phyloP scores from a whole-genome alignment of 2,113 vertebrate genomes.

The Poicephalus meyeri region DNA sequence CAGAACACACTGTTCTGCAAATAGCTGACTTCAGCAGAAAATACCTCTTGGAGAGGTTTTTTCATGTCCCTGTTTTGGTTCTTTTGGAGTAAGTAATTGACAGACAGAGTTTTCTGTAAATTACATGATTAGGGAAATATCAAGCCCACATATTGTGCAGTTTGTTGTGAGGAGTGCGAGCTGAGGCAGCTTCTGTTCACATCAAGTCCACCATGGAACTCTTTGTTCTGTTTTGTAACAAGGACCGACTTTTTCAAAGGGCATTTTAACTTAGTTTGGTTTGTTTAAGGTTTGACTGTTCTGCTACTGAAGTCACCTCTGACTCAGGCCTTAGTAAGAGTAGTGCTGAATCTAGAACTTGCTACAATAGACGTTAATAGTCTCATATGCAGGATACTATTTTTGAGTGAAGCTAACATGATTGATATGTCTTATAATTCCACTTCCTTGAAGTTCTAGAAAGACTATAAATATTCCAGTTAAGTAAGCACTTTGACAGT shows the following conservation, averaged over 20 bases:
- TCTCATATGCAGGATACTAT: neutral
- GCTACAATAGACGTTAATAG: neutral
- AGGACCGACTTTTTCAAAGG: neutral
- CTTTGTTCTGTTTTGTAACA: neutral
- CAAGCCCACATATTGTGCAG: slow-evolving; percentile 24
- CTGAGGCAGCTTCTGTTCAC: neutral
- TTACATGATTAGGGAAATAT: slow-evolving; percentile 48
- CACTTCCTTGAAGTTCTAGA: neutral
- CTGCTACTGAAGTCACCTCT: neutral
- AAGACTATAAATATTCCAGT: neutral
- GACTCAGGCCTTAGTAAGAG: neutral
- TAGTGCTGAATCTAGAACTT: neutral
- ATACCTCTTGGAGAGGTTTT: slow-evolving; percentile 18
- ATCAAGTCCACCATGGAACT: neutral
- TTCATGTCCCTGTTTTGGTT: neutral
- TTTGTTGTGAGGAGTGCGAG: slow-evolving; percentile 19
- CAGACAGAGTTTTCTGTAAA: neutral
- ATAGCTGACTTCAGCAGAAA: slow-evolving; percentile 57
- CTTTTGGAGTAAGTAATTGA: slow-evolving; percentile 54
- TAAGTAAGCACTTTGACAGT: slow-evolving; percentile 10
- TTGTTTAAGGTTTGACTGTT: neutral
- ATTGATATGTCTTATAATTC: neutral
- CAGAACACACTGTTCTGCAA: slow-evolving; percentile 29
- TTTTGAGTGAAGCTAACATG: neutral
- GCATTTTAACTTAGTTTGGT: neutral